A percentile compares a stretch with the other conserved stretches of the same genome.
Conservation (phyloP, 2,797 vertebrate species). For the Eremophila alpestris region DNA sequence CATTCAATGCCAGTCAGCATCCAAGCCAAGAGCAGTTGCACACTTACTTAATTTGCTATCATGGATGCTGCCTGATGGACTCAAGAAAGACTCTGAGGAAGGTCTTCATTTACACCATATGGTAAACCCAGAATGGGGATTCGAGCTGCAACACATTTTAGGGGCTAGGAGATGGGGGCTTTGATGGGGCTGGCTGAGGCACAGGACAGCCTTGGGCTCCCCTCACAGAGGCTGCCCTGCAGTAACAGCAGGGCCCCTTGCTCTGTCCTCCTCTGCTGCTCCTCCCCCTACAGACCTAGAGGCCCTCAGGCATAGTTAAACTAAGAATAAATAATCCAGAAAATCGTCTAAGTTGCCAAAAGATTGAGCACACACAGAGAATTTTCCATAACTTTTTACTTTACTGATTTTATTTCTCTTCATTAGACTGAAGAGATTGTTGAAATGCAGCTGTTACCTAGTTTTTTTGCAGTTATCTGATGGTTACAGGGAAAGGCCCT, state of each 20-base stretch:
- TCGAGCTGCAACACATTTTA: fast-evolving
- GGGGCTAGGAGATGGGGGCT: no score
- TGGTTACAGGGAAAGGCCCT: not conserved
- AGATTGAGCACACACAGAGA: not conserved
- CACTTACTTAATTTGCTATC: not conserved
- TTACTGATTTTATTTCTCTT: not conserved
- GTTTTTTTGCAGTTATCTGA: not conserved
- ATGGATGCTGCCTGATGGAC: fast-evolving
- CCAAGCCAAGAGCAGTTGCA: fast-evolving
- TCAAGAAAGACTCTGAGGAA: not conserved
- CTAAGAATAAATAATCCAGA: not conserved
- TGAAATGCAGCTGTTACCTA: not conserved
- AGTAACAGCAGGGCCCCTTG: fast-evolving
- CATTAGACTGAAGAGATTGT: not conserved
- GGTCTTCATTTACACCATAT: fast-evolving
- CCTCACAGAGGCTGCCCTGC: not conserved
- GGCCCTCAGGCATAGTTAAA: not conserved
- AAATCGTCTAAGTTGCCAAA: not conserved
- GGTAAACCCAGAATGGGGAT: not conserved
- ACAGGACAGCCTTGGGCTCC: not conserved
- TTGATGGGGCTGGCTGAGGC: not conserved
- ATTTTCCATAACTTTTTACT: not conserved
- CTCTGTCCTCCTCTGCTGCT: not conserved
- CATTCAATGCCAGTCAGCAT: not conserved
- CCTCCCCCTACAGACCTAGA: not conserved